Conservation (phyloP, 2,113 vertebrate genomes). For the Loxodonta africana region DNA sequence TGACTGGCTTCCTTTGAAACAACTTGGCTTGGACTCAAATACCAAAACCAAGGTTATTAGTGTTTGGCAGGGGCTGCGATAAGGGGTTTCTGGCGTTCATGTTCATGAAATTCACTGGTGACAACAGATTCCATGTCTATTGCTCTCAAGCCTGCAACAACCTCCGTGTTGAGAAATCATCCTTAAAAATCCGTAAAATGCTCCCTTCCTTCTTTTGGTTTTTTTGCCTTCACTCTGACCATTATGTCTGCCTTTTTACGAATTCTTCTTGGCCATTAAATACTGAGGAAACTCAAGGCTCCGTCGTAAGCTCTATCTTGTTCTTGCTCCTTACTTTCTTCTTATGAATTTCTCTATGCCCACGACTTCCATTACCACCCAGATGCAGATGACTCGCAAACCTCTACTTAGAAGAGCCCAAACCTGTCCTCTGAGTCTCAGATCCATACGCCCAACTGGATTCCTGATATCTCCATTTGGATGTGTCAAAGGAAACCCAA, state of each 20-base stretch:
- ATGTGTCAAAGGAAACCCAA: neutral
- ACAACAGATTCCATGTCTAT: neutral
- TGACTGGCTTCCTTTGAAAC: conserved; percentile 42
- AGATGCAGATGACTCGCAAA: neutral
- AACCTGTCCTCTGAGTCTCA: neutral
- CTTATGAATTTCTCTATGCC: neutral
- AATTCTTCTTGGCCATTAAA: neutral
- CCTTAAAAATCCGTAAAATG: neutral
- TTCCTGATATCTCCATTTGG: neutral
- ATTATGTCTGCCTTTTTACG: neutral
- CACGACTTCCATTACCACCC: neutral
- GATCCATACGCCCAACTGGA: neutral
- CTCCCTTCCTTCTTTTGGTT: neutral
- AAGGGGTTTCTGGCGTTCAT: neutral
- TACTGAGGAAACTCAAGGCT: neutral
- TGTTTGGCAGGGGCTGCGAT: neutral
- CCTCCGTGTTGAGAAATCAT: neutral
- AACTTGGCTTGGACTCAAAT: conserved; percentile 51
- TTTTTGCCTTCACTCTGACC: neutral
- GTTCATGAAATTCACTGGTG: neutral
- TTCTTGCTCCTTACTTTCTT: neutral
- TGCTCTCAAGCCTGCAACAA: neutral
- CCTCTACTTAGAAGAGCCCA: neutral
- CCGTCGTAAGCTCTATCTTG: neutral
- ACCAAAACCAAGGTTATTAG: conserved; percentile 18